Conservation (phyloP, 2,888 invertebrate species). For the Microctonus brassicae region DNA sequence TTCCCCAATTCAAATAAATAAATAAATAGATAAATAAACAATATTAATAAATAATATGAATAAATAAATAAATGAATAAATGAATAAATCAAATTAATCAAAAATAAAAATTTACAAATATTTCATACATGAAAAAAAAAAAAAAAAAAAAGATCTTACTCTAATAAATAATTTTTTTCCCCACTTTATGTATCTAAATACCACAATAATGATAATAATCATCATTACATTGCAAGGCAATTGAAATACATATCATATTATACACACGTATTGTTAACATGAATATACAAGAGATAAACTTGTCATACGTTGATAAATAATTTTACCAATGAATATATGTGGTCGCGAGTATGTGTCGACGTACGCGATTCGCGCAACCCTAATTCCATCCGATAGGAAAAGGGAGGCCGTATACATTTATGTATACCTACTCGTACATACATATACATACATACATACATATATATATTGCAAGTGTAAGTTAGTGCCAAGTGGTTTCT, state of each 20-base stretch:
- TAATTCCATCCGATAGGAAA: slow-evolving; percentile 55
- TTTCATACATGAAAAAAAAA: no score
- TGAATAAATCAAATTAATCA: no score
- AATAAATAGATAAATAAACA: no score
- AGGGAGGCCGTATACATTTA: background rate
- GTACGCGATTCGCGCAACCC: slow-evolving; percentile 49
- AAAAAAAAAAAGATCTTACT: no score
- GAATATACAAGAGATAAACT: background rate
- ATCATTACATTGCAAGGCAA: background rate
- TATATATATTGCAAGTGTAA: slow-evolving; percentile 52
- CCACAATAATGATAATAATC: no score
- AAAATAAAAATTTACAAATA: no score
- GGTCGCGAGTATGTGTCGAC: slow-evolving; percentile 24
- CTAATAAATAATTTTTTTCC: no score
- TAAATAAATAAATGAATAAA: no score
- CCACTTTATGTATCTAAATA: no score
- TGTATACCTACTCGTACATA: background rate
- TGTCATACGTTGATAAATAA: background rate
- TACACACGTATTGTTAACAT: background rate
- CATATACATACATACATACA: slow-evolving; percentile 40
- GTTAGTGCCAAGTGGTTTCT: slow-evolving; percentile 56
- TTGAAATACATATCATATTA: background rate
- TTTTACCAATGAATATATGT: background rate
- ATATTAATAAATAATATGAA: no score
- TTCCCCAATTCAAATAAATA: no score